Base-by-base conservation (phyloP, 2,888 invertebrate genomes). In the Willowsia nigromaculata region DNA sequence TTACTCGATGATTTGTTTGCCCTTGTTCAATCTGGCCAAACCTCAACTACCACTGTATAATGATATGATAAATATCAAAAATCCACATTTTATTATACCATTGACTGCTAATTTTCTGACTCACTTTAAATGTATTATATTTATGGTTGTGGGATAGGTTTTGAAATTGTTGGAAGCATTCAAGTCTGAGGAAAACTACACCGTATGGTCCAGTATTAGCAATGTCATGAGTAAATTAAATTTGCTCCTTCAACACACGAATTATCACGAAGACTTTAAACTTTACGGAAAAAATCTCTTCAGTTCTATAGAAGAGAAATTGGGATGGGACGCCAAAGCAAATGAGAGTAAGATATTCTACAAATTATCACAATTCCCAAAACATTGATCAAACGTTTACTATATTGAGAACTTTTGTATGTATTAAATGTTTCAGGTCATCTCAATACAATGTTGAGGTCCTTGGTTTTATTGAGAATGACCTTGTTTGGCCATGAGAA, bases 1-100 rank as follows among this genome's bases (percentile, higher is more conserved):
- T 94, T 99, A 6, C 95, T 98, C 90, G 98, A 98, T 94, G 99
- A 99, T 94, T 95, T 98, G 93, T 98, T 98, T 94, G 98, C 98
- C 47, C 95, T 98, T 94, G 98, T 97, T 22, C 97, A 97, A 94
- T 97, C 98, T 3, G 98, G 98, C 0, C 96, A 96, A 91, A 95
- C 96, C 3, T 96, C 96, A 88, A 97, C 98, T 13, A 96, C 96
- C 0, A 96, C 91, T 50, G 92, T 92, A 88, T 83, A 13, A 2
- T n/a, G 3, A 33, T 9, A 83, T n/a, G n/a, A 22, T 22, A n/a
- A n/a, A n/a, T n/a, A n/a, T n/a, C n/a, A 18, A 13, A 0, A 30
- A n/a, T 65, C 37, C 22, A 47, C 22, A 6, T 47, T 56, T 74
- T 74, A 74, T 22, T 9, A 18, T 7, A 74, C 2, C 15, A 3